These are phyloP conservation scores for Fabriciana adippe DNA, from an alignment of 2,888 invertebrate genomes.

Conservation along the genomic window DNA sequence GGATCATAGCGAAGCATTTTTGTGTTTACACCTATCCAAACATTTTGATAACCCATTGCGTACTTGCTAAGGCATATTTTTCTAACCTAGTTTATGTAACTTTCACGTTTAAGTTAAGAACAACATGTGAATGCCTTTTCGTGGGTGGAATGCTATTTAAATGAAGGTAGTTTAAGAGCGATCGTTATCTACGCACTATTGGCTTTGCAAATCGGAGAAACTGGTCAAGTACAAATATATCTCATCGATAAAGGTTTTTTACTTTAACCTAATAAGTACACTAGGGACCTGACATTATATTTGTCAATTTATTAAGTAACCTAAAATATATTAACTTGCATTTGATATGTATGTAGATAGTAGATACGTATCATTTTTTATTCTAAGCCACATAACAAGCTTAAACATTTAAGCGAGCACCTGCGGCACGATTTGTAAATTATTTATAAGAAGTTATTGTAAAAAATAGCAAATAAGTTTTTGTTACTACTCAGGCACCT, in stretches of 20 bases:
- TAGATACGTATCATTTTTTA: not conserved
- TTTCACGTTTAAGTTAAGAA: slow-evolving; percentile 37
- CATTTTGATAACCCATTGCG: slow-evolving; percentile 26
- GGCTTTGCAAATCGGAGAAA: slow-evolving; percentile 35
- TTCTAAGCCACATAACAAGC: no score
- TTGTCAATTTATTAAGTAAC: slow-evolving; percentile 2
- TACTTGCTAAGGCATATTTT: slow-evolving; percentile 29
- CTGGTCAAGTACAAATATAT: slow-evolving; percentile 31
- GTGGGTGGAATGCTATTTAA: slow-evolving; percentile 32
- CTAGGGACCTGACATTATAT: not conserved
- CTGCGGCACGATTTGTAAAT: no score
- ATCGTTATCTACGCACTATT: slow-evolving; percentile 37
- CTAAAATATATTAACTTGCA: no score
- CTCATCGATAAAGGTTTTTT: slow-evolving; percentile 24
- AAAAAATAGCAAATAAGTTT: no score
- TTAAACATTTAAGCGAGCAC: no score
- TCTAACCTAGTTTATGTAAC: slow-evolving; percentile 37
- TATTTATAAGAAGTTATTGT: no score
- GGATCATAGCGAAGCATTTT: slow-evolving; percentile 28
- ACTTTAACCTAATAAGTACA: slow-evolving; percentile 23
- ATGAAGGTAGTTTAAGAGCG: slow-evolving; percentile 34
- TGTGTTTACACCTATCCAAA: slow-evolving; percentile 32
- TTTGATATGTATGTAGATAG: not conserved
- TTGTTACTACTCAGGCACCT: no score
- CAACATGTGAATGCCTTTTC: slow-evolving; percentile 35